phyloP scores from a whole-genome alignment of 1,140 invertebrate species.

The Drosophila subobscura region DNA sequence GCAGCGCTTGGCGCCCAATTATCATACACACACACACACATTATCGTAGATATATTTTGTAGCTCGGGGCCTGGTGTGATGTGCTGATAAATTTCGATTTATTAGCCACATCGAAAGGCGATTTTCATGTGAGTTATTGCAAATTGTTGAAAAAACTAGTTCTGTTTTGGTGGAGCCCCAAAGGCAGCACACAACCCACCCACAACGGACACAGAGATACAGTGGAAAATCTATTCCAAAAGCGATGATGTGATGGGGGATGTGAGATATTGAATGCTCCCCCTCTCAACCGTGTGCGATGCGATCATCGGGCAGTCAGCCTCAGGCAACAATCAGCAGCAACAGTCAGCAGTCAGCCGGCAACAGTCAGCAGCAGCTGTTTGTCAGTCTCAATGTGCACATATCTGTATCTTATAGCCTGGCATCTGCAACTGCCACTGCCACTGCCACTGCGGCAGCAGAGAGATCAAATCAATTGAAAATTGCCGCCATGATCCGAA shows the following conservation, averaged over 20 bases:
- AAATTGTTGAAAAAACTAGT: constrained; percentile 64
- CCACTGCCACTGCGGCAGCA: constrained; percentile 11
- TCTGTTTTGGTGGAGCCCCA: constrained; percentile 41
- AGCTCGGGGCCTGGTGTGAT: background rate
- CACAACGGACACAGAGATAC: constrained; percentile 43
- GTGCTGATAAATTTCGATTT: constrained; percentile 71
- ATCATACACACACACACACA: constrained; percentile 57
- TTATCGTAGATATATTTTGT: background rate
- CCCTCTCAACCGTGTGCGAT: constrained; percentile 18
- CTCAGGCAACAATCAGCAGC: constrained; percentile 14
- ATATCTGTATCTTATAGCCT: too few relatives aligned
- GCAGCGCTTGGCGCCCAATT: constrained; percentile 55
- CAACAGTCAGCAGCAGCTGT: constrained; percentile 11
- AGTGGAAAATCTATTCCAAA: constrained; percentile 37
- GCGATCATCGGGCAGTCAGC: constrained; percentile 41
- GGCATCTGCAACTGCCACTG: constrained; percentile 17
- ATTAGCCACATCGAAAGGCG: constrained; percentile 60
- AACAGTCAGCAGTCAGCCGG: constrained; percentile 3
- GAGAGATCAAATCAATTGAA: constrained; percentile 60
- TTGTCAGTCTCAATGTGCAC: too few relatives aligned
- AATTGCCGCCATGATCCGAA: constrained; percentile 44
- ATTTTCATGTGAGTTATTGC: constrained; percentile 58
- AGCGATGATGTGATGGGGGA: constrained; percentile 67
- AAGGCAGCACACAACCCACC: constrained; percentile 31
- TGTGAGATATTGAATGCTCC: constrained; percentile 40